Base-by-base conservation (phyloP, 2,113 vertebrate genomes). In the Trinectes maculatus region DNA sequence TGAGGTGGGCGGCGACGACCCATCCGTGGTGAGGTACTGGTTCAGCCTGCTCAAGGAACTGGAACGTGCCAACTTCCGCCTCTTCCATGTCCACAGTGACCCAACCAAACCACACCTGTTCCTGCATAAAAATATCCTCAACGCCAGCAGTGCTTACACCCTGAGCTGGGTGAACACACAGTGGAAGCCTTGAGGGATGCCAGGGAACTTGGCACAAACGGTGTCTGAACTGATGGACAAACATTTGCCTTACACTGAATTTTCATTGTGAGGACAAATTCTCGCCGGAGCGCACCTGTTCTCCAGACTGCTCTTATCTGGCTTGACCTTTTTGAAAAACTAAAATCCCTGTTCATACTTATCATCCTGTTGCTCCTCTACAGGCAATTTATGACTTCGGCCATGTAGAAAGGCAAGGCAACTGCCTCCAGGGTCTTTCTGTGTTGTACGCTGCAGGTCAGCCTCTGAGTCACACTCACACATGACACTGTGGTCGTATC, bases 41-140 rank as follows among this genome's bases (percentile, higher is more conserved):
- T 99, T 96, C 91, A 98, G 97, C 63, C 89, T 99, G 62, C 93
- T 99, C 13, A 94, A 93, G 74, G 96, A 99, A 54, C 85, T 98
- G 15, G 94, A 98, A 72, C 88, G 43, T 0, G 94, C 93, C 67
- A 89, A 93, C 80, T 98, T 98, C 86, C 92, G 81, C 64, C 95
- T 99, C 67, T 99, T 98, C 75, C 91, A 93, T 25, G 92, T 93
- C 65, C 91, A 95, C 87, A 96, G 91, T 37, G 91, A 98, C 74
- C 87, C 92, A 0, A 79, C 81, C 8, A 96, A 94, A 76, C 95
- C 97, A 26, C 95, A 85, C 71, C 75, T 96, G 28, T 95, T 98
- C 76, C 91, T 99, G 71, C 96, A 95, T 65, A 94, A 92, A 84
- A 93, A 95, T 21, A 42, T 93, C 64, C 92, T 95, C 85, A 98